Evolutionary conservation across 1,140 invertebrate species (phyloP), one percentile per base, ranked within the genome.

Genomic region (Temnothorax curvispinosus): DNA sequence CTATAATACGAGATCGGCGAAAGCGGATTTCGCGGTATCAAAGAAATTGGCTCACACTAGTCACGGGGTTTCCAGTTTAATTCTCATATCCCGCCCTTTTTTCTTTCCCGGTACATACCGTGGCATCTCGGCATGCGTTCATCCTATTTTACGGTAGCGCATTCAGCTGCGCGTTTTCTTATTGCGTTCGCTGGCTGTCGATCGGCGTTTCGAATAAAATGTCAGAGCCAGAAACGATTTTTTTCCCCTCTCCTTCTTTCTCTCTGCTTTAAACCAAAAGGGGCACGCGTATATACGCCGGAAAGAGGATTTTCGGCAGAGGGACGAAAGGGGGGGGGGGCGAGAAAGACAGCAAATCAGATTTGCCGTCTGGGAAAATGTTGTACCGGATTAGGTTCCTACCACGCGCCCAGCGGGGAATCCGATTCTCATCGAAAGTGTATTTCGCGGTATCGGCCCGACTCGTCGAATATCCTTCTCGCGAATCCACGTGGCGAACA

Each of bases 131-230:
- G 21, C 58, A 27, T 38, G 69, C 50, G 62, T 85, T 87, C 80
- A 87, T 87, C 80, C 86, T 87, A 82, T 87, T 87, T 85, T 88
- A 88, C 87, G 82, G 86, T 86, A 27, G 80, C 81, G 86, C 84
- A 77, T 84, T 76, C 78, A 44, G 27, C n/a, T 85, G 50, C 62
- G 72, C 67, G 27, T 44, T 69, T 87, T 78, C 75, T 86, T 80
- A 76, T 78, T 76, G 21, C 82, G 47, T 85, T 81, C 64, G 60
- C 76, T 69, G 52, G 47, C 85, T 86, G 85, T 87, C 86, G 80
- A 87, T 87, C 80, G 84, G 80, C 86, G 71, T 87, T 85, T 47
- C 86, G 86, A 84, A 87, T 85, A 85, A 87, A 80, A 87, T 69
- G 81, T 87, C 86, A 69, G 50, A 72, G 78, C 15, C 65, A 72